Evolutionary conservation across 2,888 invertebrate genomes (phyloP).

Genomic region (Clistopyga incitator): DNA sequence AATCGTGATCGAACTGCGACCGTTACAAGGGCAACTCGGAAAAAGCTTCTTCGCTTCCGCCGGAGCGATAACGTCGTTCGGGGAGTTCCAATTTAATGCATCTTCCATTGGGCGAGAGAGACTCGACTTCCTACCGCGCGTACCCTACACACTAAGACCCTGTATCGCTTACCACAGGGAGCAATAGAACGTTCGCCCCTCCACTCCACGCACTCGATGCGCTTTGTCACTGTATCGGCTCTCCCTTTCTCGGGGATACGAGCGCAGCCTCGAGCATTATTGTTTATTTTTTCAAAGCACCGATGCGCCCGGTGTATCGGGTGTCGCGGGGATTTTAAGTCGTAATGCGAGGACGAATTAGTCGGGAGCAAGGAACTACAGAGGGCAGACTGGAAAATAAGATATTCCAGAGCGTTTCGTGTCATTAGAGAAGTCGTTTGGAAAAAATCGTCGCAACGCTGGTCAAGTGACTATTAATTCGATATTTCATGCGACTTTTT

Average conservation of each 20-base stretch:
- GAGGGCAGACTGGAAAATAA: neutral
- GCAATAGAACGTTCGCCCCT: slow-evolving; percentile 29
- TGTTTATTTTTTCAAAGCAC: slow-evolving; percentile 17
- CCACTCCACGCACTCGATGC: slow-evolving; percentile 38
- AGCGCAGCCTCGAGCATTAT: slow-evolving; percentile 5
- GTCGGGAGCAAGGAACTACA: neutral
- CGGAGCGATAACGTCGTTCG: slow-evolving; percentile 62
- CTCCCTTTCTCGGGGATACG: slow-evolving; percentile 6
- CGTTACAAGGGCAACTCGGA: slow-evolving; percentile 10
- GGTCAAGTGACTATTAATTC: no score
- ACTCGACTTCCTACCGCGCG: slow-evolving; percentile 44
- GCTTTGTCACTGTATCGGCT: slow-evolving; percentile 43
- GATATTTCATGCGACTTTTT: no score
- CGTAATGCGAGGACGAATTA: neutral
- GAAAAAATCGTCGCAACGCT: no score
- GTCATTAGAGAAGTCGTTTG: neutral
- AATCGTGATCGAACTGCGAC: slow-evolving; percentile 47
- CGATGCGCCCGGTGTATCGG: neutral
- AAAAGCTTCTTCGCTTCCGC: slow-evolving; percentile 40
- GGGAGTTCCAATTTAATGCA: slow-evolving; percentile 67
- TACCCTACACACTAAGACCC: slow-evolving; percentile 47
- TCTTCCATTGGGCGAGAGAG: slow-evolving; percentile 22
- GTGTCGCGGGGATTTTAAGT: neutral
- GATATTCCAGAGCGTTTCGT: neutral
- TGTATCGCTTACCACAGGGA: slow-evolving; percentile 37